phyloP scores from a whole-genome alignment of 1,140 invertebrate genomes.

The Temnothorax curvispinosus region DNA sequence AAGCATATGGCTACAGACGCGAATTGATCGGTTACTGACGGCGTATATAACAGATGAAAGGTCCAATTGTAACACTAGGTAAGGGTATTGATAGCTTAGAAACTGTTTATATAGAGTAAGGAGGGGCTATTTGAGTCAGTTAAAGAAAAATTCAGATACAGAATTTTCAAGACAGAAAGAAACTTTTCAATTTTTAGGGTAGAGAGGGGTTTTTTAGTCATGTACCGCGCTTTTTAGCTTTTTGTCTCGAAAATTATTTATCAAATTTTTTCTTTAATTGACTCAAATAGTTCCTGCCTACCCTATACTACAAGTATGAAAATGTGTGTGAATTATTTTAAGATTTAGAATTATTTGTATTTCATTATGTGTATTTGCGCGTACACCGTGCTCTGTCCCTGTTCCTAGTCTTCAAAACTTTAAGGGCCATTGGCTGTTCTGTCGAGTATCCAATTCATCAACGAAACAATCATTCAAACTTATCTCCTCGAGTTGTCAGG shows the following conservation, averaged over 20 bases:
- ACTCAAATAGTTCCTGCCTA: no score
- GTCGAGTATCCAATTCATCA: not conserved
- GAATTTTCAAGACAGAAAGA: no score
- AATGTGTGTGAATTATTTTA: not conserved
- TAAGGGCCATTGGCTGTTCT: not conserved
- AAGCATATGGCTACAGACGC: not conserved
- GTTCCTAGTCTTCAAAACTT: not conserved
- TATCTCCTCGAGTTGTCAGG: not conserved
- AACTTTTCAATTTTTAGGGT: no score
- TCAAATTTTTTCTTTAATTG: no score
- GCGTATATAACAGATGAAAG: not conserved
- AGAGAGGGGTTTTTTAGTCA: no score
- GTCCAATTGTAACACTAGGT: not conserved
- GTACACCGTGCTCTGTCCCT: not conserved
- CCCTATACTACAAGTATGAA: not conserved
- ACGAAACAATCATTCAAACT: slow-evolving; percentile 34
- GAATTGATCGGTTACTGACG: slow-evolving; percentile 15
- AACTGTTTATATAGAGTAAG: not conserved
- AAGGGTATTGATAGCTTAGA: not conserved
- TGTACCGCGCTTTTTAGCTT: no score
- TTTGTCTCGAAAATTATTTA: no score
- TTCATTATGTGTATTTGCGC: no score
- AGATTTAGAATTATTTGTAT: no score
- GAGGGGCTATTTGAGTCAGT: no score
- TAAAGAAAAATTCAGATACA: no score